These are phyloP conservation scores for Harpalus rubripes DNA, from an alignment of 2,888 invertebrate genomes.

Conservation along the genomic window DNA sequence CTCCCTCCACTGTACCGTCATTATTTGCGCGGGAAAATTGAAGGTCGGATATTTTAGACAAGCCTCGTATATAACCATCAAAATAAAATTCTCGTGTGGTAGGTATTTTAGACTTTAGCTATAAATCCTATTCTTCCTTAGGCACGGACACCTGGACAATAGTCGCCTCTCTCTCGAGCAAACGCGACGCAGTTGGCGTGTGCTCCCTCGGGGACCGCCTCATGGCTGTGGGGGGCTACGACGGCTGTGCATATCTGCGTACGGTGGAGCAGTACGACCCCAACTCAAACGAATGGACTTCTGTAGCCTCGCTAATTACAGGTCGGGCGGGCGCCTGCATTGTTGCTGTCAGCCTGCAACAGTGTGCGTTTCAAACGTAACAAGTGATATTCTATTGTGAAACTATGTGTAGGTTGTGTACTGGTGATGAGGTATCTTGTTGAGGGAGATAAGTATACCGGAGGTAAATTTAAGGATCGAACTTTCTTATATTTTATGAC, in stretches of 20 bases:
- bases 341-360: conserved; percentile 79
- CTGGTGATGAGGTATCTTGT: too few relatives aligned
- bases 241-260: conserved; percentile 92
- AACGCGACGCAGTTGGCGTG: conserved; percentile 93
- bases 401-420: too few relatives aligned
- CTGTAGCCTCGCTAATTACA: conserved; percentile 88
- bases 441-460: too few relatives aligned
- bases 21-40: too few relatives aligned
- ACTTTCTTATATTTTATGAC: too few relatives aligned
- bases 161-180: conserved; percentile 89
- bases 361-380: conserved; percentile 58
- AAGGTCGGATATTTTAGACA: too few relatives aligned
- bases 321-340: conserved; percentile 95
- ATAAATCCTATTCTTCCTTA: conserved; percentile 71
- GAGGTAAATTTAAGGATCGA: too few relatives aligned
- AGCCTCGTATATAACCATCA: too few relatives aligned
- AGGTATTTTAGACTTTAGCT: too few relatives aligned
- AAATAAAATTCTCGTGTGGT: too few relatives aligned
- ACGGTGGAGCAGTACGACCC: conserved; percentile 95
- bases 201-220: conserved; percentile 91
- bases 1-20: too few relatives aligned
- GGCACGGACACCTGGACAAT: conserved; percentile 92
- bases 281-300: conserved; percentile 87
- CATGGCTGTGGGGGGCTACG: conserved; percentile 93
- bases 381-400: conserved; percentile 50